Evolutionary conservation across 2,113 vertebrate species (phyloP).

Genomic region (Nycticryphes semicollaris): DNA sequence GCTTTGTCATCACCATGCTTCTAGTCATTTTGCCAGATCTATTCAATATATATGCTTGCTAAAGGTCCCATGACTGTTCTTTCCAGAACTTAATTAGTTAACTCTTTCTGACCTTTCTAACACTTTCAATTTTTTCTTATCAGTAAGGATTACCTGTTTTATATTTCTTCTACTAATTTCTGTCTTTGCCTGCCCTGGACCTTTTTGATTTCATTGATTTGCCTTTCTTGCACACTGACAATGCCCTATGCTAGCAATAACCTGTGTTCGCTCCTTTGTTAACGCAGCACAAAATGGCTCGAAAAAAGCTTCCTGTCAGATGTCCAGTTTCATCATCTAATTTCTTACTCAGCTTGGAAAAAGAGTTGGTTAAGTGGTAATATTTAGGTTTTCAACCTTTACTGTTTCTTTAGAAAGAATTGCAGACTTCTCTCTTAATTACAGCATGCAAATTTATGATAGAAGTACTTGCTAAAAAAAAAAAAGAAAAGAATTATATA

Average conservation of each 20-base stretch:
- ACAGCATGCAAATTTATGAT: not conserved
- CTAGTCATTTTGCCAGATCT: not conserved
- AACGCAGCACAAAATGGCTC: not conserved
- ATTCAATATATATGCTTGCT: not conserved
- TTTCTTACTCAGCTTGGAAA: not conserved
- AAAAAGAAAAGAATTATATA: not conserved
- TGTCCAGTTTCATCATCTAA: not conserved
- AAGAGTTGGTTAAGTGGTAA: not conserved
- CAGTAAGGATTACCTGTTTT: not conserved
- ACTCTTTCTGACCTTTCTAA: not conserved
- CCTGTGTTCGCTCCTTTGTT: not conserved
- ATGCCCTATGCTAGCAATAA: not conserved
- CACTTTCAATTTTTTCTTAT: not conserved
- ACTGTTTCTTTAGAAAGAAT: not conserved
- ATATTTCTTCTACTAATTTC: not conserved
- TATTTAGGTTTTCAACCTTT: not conserved
- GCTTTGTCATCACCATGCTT: not conserved
- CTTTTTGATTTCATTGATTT: not conserved
- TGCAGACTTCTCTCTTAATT: not conserved
- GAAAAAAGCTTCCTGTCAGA: not conserved
- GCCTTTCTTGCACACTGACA: not conserved
- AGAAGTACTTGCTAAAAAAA: not conserved
- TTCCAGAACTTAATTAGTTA: not conserved
- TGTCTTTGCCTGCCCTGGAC: not conserved
- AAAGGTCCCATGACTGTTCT: not conserved